Conservation (phyloP, 2,113 vertebrate species). For the Hypanus sabinus region DNA sequence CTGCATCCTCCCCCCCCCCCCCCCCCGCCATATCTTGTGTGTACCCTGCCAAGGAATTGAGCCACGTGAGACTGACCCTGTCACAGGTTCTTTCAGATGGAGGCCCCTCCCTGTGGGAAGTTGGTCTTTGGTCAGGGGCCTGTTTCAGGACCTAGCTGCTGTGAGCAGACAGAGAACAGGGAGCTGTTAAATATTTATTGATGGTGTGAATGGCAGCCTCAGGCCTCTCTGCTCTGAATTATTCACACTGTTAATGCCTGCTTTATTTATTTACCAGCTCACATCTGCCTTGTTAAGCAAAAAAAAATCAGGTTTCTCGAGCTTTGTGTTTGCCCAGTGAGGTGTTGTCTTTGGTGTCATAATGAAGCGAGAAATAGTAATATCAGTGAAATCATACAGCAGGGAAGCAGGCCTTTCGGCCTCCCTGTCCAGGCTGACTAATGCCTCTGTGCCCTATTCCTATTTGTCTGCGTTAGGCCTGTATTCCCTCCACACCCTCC, state of each 20-base stretch:
- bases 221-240: constrained; percentile 44
- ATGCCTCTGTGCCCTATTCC: too few relatives aligned
- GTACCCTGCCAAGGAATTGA: too few relatives aligned
- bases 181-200: constrained; percentile 58
- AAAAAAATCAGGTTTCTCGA: neutral
- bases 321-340: too few relatives aligned
- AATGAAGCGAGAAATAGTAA: too few relatives aligned
- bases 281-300: neutral
- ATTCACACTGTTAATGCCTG: constrained; percentile 40
- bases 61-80: too few relatives aligned
- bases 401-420: too few relatives aligned
- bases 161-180: constrained; percentile 41
- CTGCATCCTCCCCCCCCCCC: neutral
- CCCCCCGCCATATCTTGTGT: neutral
- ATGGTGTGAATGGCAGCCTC: constrained; percentile 49
- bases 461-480: too few relatives aligned
- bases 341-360: too few relatives aligned
- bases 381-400: too few relatives aligned
- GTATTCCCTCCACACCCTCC: too few relatives aligned
- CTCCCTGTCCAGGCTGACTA: too few relatives aligned
- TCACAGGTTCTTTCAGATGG: neutral
- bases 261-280: neutral
- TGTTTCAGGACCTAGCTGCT: constrained; percentile 37
- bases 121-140: neutral
- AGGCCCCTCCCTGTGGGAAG: neutral